phyloP scores from a whole-genome alignment of 1,140 invertebrate genomes.

The Scaptomyza hsui region DNA sequence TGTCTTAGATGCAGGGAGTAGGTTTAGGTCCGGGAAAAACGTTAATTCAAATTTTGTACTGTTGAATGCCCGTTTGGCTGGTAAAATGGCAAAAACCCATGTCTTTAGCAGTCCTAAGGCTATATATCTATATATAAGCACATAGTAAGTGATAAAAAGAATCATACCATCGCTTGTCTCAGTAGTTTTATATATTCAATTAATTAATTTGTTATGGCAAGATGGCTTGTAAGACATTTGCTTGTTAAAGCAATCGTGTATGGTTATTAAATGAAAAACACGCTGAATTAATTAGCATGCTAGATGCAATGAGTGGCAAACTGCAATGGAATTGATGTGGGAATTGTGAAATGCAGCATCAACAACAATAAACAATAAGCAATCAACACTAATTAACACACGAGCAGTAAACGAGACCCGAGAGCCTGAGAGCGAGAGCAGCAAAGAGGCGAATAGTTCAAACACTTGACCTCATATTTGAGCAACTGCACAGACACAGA shows the following conservation, averaged over 20 bases:
- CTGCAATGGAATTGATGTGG: constrained; percentile 37
- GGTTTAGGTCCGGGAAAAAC: constrained; percentile 13
- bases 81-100: neutral
- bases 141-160: too few relatives aligned
- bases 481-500: constrained; percentile 55
- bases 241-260: constrained; percentile 16
- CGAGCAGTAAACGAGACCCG: constrained; percentile 41
- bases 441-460: constrained; percentile 50
- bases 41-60: neutral
- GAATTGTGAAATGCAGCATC: constrained; percentile 59
- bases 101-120: too few relatives aligned
- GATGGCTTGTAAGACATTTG: neutral
- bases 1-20: constrained; percentile 13
- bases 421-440: constrained; percentile 8
- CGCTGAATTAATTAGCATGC: constrained; percentile 36
- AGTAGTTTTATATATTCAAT: neutral
- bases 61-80: too few relatives aligned
- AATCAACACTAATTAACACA: constrained; percentile 71
- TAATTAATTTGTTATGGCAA: neutral
- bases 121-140: too few relatives aligned
- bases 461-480: constrained; percentile 80
- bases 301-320: constrained; percentile 21
- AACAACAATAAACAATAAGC: constrained; percentile 54
- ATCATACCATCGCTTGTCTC: too few relatives aligned
- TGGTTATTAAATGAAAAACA: neutral